These are phyloP conservation scores for Calliphora vomitoria DNA, from an alignment of 2,888 invertebrate genomes.

Conservation along the genomic window DNA sequence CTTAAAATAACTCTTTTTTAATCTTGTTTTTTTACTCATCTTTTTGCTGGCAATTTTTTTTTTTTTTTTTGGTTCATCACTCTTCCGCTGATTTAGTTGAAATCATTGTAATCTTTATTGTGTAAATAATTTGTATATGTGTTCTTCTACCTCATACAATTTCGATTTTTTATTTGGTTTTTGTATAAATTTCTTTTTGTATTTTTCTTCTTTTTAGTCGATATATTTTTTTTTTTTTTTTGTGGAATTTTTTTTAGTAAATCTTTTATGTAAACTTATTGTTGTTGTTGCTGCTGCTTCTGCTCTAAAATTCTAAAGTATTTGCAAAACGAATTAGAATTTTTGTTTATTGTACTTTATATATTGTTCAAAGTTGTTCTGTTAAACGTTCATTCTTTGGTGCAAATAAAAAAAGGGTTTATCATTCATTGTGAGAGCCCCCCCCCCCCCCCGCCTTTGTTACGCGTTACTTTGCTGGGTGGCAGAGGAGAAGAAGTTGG, in stretches of 20 bases:
- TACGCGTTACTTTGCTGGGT: background rate
- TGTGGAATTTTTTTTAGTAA: background rate
- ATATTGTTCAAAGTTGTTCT: conserved; percentile 41
- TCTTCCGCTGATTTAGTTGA: conserved; percentile 21
- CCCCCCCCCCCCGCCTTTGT: background rate
- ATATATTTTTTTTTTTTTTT: background rate
- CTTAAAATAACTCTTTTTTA: background rate
- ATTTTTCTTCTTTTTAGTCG: background rate
- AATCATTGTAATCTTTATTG: background rate
- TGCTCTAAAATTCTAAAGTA: conserved; percentile 5
- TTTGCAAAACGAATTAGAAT: conserved; percentile 54
- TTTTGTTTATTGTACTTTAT: background rate
- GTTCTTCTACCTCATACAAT: background rate
- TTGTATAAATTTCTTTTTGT: background rate
- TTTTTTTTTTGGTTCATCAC: background rate
- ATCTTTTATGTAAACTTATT: conserved; percentile 26
- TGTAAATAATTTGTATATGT: background rate
- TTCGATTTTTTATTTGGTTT: background rate
- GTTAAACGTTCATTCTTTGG: conserved; percentile 11
- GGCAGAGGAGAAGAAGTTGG: background rate
- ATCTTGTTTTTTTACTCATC: background rate
- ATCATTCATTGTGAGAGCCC: background rate
- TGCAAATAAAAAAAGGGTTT: conserved; percentile 21
- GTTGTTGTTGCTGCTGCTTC: background rate
- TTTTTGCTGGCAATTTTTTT: background rate